Evolutionary conservation across 1,140 invertebrate species (phyloP).

Genomic region (Zaprionus davidi): DNA sequence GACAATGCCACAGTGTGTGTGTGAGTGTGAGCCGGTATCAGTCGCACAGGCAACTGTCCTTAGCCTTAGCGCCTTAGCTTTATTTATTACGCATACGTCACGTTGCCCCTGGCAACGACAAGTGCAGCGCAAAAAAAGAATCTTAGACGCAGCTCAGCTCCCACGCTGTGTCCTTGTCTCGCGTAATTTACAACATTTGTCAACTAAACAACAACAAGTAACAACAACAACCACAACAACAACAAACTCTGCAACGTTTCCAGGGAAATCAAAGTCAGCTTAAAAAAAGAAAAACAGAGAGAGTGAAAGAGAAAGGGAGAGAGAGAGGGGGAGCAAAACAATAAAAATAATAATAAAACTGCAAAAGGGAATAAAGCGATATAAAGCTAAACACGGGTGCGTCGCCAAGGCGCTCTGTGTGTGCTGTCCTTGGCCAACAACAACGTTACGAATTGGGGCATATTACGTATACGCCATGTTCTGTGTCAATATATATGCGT

Average conservation of each 20-base stretch:
- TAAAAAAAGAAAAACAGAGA: not conserved
- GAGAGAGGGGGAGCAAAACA: not conserved
- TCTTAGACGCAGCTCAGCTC: not conserved
- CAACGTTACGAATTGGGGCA: slow-evolving; percentile 50
- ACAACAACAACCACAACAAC: not conserved
- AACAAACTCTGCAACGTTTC: slow-evolving; percentile 22
- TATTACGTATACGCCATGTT: slow-evolving; percentile 65
- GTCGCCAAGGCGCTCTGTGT: slow-evolving; percentile 61
- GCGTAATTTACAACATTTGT: slow-evolving; percentile 38
- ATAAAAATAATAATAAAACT: slow-evolving; percentile 33
- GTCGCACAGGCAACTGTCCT: slow-evolving; percentile 60
- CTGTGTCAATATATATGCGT: slow-evolving; percentile 38
- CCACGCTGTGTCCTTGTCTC: slow-evolving; percentile 34
- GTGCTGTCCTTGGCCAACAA: slow-evolving; percentile 59
- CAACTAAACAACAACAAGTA: not conserved
- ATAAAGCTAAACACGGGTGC: slow-evolving; percentile 62
- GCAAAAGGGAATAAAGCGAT: slow-evolving; percentile 47
- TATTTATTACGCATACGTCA: slow-evolving; percentile 78
- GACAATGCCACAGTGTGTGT: slow-evolving; percentile 28
- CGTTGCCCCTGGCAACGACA: slow-evolving; percentile 49
- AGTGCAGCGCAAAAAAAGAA: slow-evolving; percentile 36
- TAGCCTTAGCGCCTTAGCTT: slow-evolving; percentile 59
- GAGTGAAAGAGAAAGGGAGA: not conserved
- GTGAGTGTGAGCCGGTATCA: slow-evolving; percentile 48
- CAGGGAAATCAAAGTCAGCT: slow-evolving; percentile 52